Evolutionary conservation across 2,113 vertebrate genomes (phyloP), one percentile per base, ranked within the genome.

Genomic region (Vireo altiloquus): DNA sequence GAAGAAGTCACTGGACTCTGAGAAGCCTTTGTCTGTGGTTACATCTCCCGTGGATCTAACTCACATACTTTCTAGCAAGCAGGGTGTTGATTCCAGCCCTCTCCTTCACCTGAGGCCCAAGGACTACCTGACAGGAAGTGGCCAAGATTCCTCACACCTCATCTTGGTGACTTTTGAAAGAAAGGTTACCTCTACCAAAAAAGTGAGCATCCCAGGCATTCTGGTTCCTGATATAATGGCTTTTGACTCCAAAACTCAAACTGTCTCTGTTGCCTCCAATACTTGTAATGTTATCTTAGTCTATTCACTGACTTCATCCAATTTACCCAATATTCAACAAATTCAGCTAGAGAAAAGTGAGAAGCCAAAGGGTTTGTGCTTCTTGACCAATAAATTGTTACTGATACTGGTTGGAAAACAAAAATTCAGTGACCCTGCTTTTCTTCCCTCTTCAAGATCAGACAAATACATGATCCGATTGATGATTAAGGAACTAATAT

Each of bases 221-320:
- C 95, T 99, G 94, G 99, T 99, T 50, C 99, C 99, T 9, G 99
- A 99, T 92, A 98, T 99, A 33, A 97, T 99, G 69, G 98, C 99
- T 27, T 99, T 99, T 92, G 98, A 99, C 89, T 95, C 96, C 3
- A 97, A 96, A 63, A 98, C 98, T 20, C 98, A 98, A 65, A 98
- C 98, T 1, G 97, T 99, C 2, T 99, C 99, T 0, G 98, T 99
- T 81, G 99, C 99, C 19, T 99, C 99, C 75, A 99, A 99, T 92
- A 98, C 98, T 3, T 99, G 98, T 78, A 99, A 98, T 33, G 76
- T 98, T 95, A 98, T 99, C 92, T 98, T 99, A 22, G 98, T 99
- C 71, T 99, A 99, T 95, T 98, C 98, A 13, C 97, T 99, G 89
- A 98, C 97, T 25, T 96, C 98, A 4, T 98, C 98, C 6, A 97